phyloP scores from a whole-genome alignment of 2,888 invertebrate genomes.

The Ceratothoa steindachneri region DNA sequence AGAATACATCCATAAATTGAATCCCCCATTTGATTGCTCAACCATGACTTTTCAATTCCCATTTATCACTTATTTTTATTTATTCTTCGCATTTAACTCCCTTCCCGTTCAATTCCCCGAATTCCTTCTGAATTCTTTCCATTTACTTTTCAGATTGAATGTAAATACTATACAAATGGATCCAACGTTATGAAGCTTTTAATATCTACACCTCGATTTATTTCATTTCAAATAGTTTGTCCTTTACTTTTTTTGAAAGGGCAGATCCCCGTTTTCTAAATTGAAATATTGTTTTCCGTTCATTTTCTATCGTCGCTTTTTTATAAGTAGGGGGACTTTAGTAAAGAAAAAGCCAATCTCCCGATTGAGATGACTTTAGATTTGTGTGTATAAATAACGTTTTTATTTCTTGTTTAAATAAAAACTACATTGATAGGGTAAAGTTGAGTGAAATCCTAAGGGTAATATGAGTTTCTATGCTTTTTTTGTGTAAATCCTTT shows the following conservation, averaged over 20 bases:
- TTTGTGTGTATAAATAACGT: not conserved
- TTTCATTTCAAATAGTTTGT: not conserved
- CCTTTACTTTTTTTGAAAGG: not conserved
- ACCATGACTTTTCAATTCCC: not conserved
- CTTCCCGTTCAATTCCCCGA: not conserved
- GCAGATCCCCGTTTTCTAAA: not conserved
- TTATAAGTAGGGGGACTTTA: not conserved
- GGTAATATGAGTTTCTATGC: too few species aligned
- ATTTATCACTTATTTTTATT: not conserved
- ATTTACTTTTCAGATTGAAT: not conserved
- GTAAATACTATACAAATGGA: not conserved
- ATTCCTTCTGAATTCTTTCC: not conserved
- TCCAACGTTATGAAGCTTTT: not conserved
- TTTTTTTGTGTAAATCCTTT: too few species aligned
- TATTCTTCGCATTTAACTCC: not conserved
- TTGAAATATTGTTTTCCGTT: not conserved
- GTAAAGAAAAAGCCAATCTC: not conserved
- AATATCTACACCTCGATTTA: not conserved
- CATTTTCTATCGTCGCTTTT: too few species aligned
- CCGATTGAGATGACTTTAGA: not conserved
- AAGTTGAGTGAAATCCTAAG: too few species aligned
- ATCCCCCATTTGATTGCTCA: not conserved
- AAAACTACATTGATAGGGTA: not conserved
- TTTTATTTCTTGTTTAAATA: not conserved
- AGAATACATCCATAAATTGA: not conserved